Evolutionary conservation across 2,113 vertebrate genomes (phyloP), one percentile per base, ranked within the genome.

Genomic region (Collichthys lucidus): DNA sequence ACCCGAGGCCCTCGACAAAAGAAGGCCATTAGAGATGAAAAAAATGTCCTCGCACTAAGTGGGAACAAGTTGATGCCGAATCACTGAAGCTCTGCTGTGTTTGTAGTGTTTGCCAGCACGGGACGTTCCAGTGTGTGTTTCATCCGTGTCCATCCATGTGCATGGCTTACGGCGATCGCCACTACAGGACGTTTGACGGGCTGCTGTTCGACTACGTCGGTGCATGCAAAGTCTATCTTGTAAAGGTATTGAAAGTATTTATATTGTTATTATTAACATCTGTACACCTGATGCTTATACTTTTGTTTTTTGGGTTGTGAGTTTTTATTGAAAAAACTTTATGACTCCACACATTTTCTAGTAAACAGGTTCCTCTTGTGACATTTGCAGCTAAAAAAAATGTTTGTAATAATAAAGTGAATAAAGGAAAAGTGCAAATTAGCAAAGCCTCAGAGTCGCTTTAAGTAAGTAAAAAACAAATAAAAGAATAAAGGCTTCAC

Each of bases 111-210:
- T 99, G 98, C 94, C 97, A 95, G 67, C 96, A 93, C 0, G 98
- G 98, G 52, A 96, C 95, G 0, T 99, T 99, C 88, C 97, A 96
- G 85, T 99, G 98, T 70, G 78, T 80, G 66, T 97, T 98, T 86
- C 95, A 89, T 19, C 97, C 97, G 0, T 99, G 98, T n/a, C 96
- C 98, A 0, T 96, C 98, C 19, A 97, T 98, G 96, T 99, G 98
- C 88, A 96, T 96, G 0, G 94, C 95, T 0, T 99, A 99, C 0
- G 97, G 97, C 0, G 98, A 99, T 80, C 96, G 98, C 0, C 98
- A 99, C 90, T 99, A 97, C 93, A 93, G 96, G 46, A 99, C 98
- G 0, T 99, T 99, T 40, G 98, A 99, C 12, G 98, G 98, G 1
- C 94, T 99, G 53, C 94, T 96, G 0, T 99, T 96, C 71, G 98